These are phyloP conservation scores for Mercenaria mercenaria DNA, from an alignment of 1,140 invertebrate genomes.

Conservation along the genomic window DNA sequence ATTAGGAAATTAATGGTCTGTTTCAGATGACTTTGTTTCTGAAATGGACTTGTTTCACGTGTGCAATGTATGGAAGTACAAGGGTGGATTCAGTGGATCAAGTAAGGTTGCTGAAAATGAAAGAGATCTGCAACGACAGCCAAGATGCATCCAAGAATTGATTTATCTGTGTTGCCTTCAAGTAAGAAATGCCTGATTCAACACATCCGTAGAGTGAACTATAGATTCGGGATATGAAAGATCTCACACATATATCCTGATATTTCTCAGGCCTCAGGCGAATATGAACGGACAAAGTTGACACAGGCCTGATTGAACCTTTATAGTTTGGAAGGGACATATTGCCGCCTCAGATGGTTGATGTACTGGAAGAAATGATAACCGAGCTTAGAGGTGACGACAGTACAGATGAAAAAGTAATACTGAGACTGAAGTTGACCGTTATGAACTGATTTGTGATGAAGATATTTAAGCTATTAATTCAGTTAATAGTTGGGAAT, in stretches of 20 bases:
- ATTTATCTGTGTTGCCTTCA: background rate
- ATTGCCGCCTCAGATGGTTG: too few species aligned
- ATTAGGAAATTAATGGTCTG: background rate
- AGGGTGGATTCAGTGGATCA: background rate
- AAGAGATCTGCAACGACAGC: background rate
- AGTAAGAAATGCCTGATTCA: too few species aligned
- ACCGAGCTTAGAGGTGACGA: too few species aligned
- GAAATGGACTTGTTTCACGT: background rate
- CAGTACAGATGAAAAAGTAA: too few species aligned
- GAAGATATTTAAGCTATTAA: too few species aligned
- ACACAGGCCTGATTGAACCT: too few species aligned
- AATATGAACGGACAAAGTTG: too few species aligned
- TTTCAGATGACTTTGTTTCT: background rate
- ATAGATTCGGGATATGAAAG: background rate
- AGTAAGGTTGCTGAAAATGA: constrained; percentile 23
- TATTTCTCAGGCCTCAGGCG: background rate
- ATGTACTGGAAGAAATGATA: too few species aligned
- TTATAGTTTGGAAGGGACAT: too few species aligned
- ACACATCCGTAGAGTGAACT: constrained; percentile 23
- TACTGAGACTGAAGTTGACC: too few species aligned
- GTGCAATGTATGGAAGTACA: constrained; percentile 10
- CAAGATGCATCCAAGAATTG: background rate
- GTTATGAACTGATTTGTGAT: too few species aligned
- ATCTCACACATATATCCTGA: background rate
- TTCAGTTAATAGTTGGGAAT: too few species aligned